Evolutionary conservation across 2,113 vertebrate species (phyloP), one percentile per base, ranked within the genome.

Genomic region (Aegithalos caudatus): DNA sequence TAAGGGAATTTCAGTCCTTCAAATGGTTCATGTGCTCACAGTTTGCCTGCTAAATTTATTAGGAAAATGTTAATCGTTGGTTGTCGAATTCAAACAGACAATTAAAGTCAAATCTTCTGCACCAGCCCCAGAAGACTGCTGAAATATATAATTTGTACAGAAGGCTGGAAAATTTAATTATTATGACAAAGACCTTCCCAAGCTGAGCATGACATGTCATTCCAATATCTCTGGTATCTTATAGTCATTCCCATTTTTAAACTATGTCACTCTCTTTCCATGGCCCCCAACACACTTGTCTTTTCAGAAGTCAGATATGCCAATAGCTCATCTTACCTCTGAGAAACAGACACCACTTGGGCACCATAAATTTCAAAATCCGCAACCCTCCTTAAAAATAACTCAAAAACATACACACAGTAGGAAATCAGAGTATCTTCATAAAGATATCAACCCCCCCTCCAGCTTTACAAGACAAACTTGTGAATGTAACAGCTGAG

Each of bases 241-340:
- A 50, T 2, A 92, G 25, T 58, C 22, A 6, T 86, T 80, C 31
- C 22, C n/a, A n/a, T 61, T 88, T 94, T 88, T 50, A 29, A 76
- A 53, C 0, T 2, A n/a, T 64, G 7, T 14, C 67, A 10, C 11
- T 35, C 14, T 86, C 24, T 7, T 25, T 53, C 54, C 50, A 1
- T 11, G 11, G 67, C n/a, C 10, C 81, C 40, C n/a, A 56, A 51
- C 13, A 24, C 0, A 1, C 24, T 69, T 77, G 23, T 35, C n/a
- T 81, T 80, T 42, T 35, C 35, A 44, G 54, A n/a, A 57, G 54
- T 33, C n/a, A 69, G 33, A 47, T 21, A 56, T 7, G n/a, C 24
- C 72, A 56, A 12, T 19, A 56, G 5, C 14, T 79, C 38, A 22
- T 37, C 31, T 69, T 65, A 25, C 31, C 17, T 73, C 50, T 48